These are phyloP conservation scores for Dasypogon diadema DNA, from an alignment of 2,888 invertebrate genomes.

Conservation along the genomic window DNA sequence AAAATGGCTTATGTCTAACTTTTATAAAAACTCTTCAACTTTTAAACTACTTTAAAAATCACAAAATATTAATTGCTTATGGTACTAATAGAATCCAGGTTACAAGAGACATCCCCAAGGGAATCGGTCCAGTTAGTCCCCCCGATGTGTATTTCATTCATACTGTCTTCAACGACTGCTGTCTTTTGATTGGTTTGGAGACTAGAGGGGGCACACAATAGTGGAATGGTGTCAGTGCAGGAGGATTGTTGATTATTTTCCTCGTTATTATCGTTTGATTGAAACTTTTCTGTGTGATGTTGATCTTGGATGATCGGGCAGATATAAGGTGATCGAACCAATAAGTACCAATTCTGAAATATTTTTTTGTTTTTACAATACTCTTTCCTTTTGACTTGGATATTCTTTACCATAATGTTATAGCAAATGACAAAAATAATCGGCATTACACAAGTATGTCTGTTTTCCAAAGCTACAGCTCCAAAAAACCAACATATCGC, in stretches of 20 bases:
- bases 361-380: conserved; percentile 3
- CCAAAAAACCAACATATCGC: conserved; percentile 82
- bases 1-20: conserved; percentile 20
- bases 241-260: conserved; percentile 52
- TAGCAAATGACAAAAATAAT: conserved; percentile 73
- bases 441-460: conserved; percentile 73
- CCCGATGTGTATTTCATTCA: conserved; percentile 53
- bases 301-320: conserved; percentile 56
- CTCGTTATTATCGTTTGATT: conserved; percentile 52
- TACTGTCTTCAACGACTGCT: conserved; percentile 53
- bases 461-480: conserved; percentile 79
- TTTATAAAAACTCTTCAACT: conserved; percentile 44
- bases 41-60: conserved; percentile 39
- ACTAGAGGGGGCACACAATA: conserved; percentile 55
- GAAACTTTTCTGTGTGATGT: conserved; percentile 55
- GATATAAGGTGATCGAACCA: conserved; percentile 55
- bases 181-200: conserved; percentile 47
- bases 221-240: conserved; percentile 58
- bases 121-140: conserved; percentile 53
- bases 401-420: conserved; percentile 71
- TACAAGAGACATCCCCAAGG: conserved; percentile 55
- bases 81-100: conserved; percentile 58
- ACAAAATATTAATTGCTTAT: conserved; percentile 58
- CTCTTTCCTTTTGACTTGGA: not conserved
- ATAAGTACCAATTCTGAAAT: conserved; percentile 57